Percentiles rank a stretch among this genome's conserved stretches.
phyloP scores from a whole-genome alignment of 2,113 vertebrate genomes.

The Strix aluco region DNA sequence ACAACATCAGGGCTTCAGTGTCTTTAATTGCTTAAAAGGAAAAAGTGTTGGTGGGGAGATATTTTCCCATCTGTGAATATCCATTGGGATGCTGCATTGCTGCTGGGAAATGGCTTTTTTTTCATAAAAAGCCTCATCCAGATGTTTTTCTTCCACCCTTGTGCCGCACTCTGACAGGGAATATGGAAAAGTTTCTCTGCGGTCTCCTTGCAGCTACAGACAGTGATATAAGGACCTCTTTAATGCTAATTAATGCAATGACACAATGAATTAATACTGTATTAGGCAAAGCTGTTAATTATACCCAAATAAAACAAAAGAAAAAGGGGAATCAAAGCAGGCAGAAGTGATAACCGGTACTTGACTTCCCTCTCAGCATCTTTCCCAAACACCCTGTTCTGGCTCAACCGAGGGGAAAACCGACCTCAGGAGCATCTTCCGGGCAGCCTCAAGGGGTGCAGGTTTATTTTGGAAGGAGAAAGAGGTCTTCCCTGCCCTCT shows the following conservation, averaged over 20 bases:
- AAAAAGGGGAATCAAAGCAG: background rate
- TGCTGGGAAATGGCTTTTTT: background rate
- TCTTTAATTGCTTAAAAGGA: background rate
- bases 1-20: background rate
- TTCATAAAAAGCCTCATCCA: background rate
- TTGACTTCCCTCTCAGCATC: background rate
- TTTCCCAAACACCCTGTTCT: background rate
- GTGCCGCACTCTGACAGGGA: background rate
- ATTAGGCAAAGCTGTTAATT: slow-evolving; percentile 71
- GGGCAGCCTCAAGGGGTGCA: background rate
- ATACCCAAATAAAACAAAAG: slow-evolving; percentile 60
- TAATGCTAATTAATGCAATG: slow-evolving; percentile 75
- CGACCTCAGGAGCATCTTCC: background rate
- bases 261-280: slow-evolving; percentile 70
- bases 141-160: background rate
- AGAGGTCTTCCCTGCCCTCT: background rate
- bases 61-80: background rate
- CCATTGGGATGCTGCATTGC: background rate
- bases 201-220: slow-evolving; percentile 44
- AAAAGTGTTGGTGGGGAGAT: background rate
- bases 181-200: background rate
- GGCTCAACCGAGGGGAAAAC: background rate
- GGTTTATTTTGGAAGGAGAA: background rate
- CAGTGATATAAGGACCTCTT: slow-evolving; percentile 69
- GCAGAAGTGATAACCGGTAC: background rate